These are phyloP conservation scores for Myxocyprinus asiaticus DNA, from an alignment of 2,113 vertebrate genomes.

Conservation along the genomic window DNA sequence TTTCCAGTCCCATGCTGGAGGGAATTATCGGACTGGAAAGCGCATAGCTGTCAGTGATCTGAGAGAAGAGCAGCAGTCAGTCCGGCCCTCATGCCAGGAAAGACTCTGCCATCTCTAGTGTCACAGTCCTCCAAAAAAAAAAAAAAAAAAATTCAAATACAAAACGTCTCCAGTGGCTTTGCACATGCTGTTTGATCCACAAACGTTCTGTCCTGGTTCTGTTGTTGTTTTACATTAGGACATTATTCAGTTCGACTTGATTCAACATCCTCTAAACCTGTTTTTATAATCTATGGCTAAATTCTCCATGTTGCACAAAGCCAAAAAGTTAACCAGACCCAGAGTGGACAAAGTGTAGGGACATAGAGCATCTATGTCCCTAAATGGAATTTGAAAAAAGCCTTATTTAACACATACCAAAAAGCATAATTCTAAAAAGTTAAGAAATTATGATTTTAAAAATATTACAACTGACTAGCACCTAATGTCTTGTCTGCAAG, in stretches of 20 bases:
- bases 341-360: no score
- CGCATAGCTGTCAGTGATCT: conserved; percentile 42
- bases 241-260: background rate
- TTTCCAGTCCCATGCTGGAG: conserved; percentile 28
- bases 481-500: conserved; percentile 10
- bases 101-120: no score
- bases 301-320: background rate
- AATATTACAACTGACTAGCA: background rate
- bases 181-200: no score
- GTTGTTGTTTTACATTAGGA: background rate
- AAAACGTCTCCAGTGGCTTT: no score
- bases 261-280: background rate
- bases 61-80: conserved; percentile 19
- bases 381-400: no score
- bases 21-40: conserved; percentile 39
- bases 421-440: no score
- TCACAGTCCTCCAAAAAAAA: no score
- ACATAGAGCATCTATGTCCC: no score
- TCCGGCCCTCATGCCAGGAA: background rate
- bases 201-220: no score
- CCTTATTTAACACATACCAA: no score
- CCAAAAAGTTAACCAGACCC: background rate
- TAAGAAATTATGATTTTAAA: background rate
- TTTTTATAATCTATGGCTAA: background rate
- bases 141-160: no score